phyloP scores from a whole-genome alignment of 53 echinoderm and acorn worm genomes.

The Hippasteria phrygiana region DNA sequence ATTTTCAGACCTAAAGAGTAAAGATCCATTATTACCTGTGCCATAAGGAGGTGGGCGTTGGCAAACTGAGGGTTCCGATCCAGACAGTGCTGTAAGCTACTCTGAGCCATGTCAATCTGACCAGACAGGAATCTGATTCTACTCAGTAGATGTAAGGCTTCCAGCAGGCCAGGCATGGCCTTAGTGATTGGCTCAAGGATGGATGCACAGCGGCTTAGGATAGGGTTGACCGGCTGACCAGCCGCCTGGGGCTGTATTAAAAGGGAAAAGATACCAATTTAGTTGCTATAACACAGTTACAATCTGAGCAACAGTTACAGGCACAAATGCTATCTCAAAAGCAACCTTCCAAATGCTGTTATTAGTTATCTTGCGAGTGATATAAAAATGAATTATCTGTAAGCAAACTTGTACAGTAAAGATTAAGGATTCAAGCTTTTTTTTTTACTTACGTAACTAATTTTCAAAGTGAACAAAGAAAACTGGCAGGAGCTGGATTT shows the following conservation, averaged over 20 bases:
- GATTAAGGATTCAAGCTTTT: too few relatives aligned
- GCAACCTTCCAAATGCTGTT: too few relatives aligned
- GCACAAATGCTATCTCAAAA: too few relatives aligned
- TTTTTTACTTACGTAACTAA: too few relatives aligned
- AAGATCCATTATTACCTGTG: constrained; percentile 87
- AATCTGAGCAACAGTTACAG: too few relatives aligned
- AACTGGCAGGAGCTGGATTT: too few relatives aligned
- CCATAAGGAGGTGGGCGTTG: constrained; percentile 98
- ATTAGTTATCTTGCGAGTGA: too few relatives aligned
- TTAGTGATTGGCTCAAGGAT: constrained; percentile 93
- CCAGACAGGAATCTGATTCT: constrained; percentile 89
- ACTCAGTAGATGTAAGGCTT: constrained; percentile 85
- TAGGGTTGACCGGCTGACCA: constrained; percentile 86
- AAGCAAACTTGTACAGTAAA: too few relatives aligned
- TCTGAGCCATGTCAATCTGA: constrained; percentile 88
- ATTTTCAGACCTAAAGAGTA: too few relatives aligned
- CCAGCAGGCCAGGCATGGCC: constrained; percentile 94
- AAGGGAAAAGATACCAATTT: neutral
- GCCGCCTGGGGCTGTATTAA: constrained; percentile 79
- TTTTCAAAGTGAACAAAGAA: too few relatives aligned
- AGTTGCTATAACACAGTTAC: too few relatives aligned
- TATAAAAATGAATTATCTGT: too few relatives aligned
- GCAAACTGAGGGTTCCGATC: constrained; percentile 92
- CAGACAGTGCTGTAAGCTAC: constrained; percentile 91
- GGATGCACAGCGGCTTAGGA: constrained; percentile 82